Conservation (phyloP, 2,113 vertebrate species). For the Pleuronectes platessa region DNA sequence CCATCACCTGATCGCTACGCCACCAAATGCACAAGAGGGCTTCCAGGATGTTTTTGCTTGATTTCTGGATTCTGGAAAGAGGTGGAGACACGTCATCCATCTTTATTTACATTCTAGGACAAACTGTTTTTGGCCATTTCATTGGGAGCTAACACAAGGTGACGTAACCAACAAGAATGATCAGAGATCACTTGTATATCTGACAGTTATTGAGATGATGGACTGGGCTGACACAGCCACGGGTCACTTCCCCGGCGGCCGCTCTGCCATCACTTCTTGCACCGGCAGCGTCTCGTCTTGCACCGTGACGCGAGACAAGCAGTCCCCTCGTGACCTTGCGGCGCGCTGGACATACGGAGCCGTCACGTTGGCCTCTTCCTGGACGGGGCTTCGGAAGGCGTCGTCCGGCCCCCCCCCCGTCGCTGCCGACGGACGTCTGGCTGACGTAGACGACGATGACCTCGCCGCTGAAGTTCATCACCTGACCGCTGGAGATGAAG, state of each 20-base stretch:
- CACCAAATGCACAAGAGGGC: too few relatives aligned
- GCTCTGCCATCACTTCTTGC: constrained; percentile 68
- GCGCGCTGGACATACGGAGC: constrained; percentile 79
- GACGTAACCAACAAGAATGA: constrained; percentile 5
- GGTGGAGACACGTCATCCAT: too few relatives aligned
- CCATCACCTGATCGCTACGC: too few relatives aligned
- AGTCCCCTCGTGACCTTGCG: constrained; percentile 70
- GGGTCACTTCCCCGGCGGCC: constrained; percentile 59
- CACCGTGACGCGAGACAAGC: constrained; percentile 19
- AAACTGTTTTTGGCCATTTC: background rate
- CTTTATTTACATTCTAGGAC: too few relatives aligned
- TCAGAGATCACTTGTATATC: background rate
- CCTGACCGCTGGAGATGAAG: constrained; percentile 97
- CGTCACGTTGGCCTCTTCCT: constrained; percentile 88
- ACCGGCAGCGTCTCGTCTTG: constrained; percentile 70
- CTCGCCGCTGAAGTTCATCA: constrained; percentile 98
- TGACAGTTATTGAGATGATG: constrained; percentile 6
- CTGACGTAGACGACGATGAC: constrained; percentile 95
- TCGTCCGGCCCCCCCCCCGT: constrained; percentile 70
- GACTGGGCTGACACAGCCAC: background rate
- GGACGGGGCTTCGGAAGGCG: constrained; percentile 87
- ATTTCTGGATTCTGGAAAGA: too few relatives aligned
- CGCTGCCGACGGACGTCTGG: constrained; percentile 87
- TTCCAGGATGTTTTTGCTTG: too few relatives aligned
- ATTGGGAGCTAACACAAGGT: background rate